phyloP scores from a whole-genome alignment of 1,140 invertebrate genomes.

The Oreohelix idahoensis region DNA sequence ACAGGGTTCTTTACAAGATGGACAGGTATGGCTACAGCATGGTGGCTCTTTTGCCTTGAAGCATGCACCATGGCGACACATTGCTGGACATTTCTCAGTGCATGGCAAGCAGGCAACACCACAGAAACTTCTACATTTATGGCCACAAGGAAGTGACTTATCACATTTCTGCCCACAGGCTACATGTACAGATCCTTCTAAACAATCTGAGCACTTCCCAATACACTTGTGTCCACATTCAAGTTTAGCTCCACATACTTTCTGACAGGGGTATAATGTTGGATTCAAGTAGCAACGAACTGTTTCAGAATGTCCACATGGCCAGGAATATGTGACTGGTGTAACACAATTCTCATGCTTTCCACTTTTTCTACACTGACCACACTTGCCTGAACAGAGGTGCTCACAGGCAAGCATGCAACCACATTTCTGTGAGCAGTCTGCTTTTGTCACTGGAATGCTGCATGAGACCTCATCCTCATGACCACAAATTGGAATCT shows the following conservation, averaged over 20 bases:
- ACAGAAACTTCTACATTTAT: slow-evolving; percentile 63
- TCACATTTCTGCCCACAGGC: slow-evolving; percentile 64
- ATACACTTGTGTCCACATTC: slow-evolving; percentile 59
- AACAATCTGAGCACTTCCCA: slow-evolving; percentile 73
- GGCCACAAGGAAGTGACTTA: slow-evolving; percentile 67
- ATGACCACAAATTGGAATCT: slow-evolving; percentile 80
- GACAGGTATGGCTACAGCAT: slow-evolving; percentile 78
- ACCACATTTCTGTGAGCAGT: slow-evolving; percentile 57
- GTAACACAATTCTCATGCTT: slow-evolving; percentile 66
- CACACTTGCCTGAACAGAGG: slow-evolving; percentile 77
- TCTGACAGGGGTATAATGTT: slow-evolving; percentile 41
- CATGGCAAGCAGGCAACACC: slow-evolving; percentile 78
- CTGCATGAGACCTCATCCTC: slow-evolving; percentile 29
- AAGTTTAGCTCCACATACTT: slow-evolving; percentile 43
- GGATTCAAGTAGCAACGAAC: slow-evolving; percentile 54
- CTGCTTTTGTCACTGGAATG: slow-evolving; percentile 74
- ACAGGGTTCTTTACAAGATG: slow-evolving; percentile 75
- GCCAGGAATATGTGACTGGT: slow-evolving; percentile 70
- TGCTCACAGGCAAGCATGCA: slow-evolving; percentile 63
- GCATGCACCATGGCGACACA: slow-evolving; percentile 77
- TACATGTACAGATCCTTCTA: slow-evolving; percentile 78
- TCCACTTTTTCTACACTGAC: slow-evolving; percentile 76
- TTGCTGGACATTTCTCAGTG: slow-evolving; percentile 75
- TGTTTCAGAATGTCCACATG: slow-evolving; percentile 68
- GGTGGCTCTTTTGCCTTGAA: slow-evolving; percentile 48